Conservation (phyloP, 30 jellyfish, hydroid and myxozoan species). For the Mastigias papua region DNA sequence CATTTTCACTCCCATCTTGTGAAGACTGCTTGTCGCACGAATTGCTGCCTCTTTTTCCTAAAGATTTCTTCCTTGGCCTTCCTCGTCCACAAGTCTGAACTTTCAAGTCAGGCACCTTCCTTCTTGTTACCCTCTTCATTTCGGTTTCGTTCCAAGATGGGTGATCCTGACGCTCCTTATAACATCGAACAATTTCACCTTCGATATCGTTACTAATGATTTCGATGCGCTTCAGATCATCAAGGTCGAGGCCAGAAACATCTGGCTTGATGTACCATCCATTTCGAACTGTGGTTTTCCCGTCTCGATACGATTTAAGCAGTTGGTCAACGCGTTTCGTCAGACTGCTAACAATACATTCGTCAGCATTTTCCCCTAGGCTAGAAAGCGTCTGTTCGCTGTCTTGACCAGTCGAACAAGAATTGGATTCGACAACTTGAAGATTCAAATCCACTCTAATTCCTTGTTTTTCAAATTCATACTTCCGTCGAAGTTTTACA, state of each 20-base stretch:
- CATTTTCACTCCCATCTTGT: constrained; percentile 72
- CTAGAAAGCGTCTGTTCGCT: background rate
- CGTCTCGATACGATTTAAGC: constrained; percentile 1
- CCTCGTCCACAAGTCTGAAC: constrained; percentile 74
- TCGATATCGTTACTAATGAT: constrained; percentile 45
- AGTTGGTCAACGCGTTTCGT: constrained; percentile 9
- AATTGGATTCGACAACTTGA: constrained; percentile 2
- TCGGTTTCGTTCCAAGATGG: background rate
- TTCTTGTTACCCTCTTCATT: constrained; percentile 57
- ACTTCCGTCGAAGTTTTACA: background rate
- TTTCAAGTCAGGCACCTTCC: constrained; percentile 43
- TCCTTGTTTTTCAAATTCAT: background rate
- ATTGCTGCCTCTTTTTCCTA: constrained; percentile 52
- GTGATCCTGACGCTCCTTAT: constrained; percentile 2
- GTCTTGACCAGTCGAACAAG: background rate
- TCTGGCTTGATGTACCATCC: background rate
- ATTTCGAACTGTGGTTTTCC: background rate
- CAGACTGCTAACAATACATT: background rate
- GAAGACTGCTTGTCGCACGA: constrained; percentile 67
- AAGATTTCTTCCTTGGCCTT: constrained; percentile 67
- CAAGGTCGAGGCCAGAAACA: background rate
- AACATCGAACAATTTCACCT: constrained; percentile 37
- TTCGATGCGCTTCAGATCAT: constrained; percentile 17
- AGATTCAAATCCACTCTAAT: background rate
- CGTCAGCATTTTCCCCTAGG: background rate